Percentiles rank a stretch among this genome's conserved stretches.
phyloP scores from a whole-genome alignment of 64 coral and sea anemone genomes.

The Dendronephthya gigantea region DNA sequence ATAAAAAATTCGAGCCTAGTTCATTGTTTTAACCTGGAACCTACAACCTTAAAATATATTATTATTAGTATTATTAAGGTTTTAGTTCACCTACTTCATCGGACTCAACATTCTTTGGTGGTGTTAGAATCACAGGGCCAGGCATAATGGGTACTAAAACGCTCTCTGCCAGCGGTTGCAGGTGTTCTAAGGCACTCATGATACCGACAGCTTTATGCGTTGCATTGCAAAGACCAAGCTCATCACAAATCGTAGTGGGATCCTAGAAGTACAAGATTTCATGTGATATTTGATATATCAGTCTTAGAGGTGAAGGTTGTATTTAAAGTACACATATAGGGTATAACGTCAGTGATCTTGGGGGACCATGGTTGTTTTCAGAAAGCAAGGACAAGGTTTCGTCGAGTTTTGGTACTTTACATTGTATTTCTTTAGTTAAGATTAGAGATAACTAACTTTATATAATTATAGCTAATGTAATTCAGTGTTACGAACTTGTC shows the following conservation, averaged over 20 bases:
- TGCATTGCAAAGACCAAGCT: constrained; percentile 54
- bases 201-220: constrained; percentile 3
- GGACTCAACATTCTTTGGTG: background rate
- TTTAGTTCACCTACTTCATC: background rate
- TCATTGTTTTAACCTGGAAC: no score
- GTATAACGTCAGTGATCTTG: no score
- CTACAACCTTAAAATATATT: background rate
- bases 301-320: background rate
- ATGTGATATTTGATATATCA: background rate
- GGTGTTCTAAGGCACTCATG: background rate
- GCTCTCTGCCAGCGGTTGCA: background rate
- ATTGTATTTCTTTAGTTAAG: no score
- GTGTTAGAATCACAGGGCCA: background rate
- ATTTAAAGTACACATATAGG: no score
- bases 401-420: no score
- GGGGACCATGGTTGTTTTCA: no score
- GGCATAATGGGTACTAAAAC: background rate
- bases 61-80: no score
- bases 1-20: no score
- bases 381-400: no score
- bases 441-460: no score
- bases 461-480: no score
- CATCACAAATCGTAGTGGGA: constrained; percentile 43
- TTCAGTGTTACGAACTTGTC: no score
- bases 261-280: background rate